Conservation (phyloP, 2,797 vertebrate genomes). For the Pteronotus mesoamericanus region DNA sequence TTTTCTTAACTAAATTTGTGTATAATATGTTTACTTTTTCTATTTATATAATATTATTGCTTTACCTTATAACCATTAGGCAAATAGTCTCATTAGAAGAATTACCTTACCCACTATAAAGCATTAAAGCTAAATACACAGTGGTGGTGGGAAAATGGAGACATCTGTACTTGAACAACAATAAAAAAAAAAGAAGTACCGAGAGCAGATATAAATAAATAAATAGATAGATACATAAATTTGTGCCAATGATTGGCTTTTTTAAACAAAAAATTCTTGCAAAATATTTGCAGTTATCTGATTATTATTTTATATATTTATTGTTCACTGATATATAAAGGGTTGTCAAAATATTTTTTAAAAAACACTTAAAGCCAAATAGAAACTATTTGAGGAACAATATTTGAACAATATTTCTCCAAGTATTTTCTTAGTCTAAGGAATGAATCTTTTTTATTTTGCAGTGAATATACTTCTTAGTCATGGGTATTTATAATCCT, state of each 20-base stretch:
- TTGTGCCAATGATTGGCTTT: no score
- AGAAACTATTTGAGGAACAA: neutral
- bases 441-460: conserved; percentile 18
- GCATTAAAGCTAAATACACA: neutral
- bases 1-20: neutral
- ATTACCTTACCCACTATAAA: neutral
- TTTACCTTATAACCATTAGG: neutral
- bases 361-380: neutral
- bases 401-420: conserved; percentile 19
- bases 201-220: no score
- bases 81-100: neutral
- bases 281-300: no score
- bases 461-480: neutral
- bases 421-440: conserved; percentile 1
- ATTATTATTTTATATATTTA: no score
- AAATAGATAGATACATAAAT: no score
- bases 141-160: no score
- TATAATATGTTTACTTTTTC: neutral
- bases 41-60: neutral
- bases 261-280: no score
- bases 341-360: no score
- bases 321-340: no score
- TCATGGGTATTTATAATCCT: neutral
- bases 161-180: no score
- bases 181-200: no score